phyloP scores from a whole-genome alignment of 2,113 vertebrate species.

The Mesembrinibis cayennensis region DNA sequence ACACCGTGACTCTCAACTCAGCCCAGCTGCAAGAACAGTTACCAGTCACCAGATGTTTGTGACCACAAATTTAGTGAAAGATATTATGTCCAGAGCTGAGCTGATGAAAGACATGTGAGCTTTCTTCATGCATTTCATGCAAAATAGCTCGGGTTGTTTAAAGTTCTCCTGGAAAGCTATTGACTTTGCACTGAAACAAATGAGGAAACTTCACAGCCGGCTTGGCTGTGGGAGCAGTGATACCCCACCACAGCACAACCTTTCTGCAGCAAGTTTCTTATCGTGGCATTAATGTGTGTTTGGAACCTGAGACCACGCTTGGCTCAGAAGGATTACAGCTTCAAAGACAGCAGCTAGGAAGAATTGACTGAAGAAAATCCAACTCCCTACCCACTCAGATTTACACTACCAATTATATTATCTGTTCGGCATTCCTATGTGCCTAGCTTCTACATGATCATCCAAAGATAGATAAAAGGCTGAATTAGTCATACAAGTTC shows the following conservation, averaged over 20 bases:
- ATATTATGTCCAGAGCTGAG: not conserved
- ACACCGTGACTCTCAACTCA: not conserved
- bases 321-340: constrained; percentile 19
- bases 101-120: not conserved
- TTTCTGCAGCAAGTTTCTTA: constrained; percentile 11
- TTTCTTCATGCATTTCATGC: not conserved
- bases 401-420: constrained; percentile 39
- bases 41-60: not conserved
- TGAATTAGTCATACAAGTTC: constrained; percentile 37
- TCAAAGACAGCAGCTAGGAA: constrained; percentile 49
- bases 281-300: not conserved
- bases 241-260: not conserved
- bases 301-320: not conserved
- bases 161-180: not conserved
- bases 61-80: not conserved
- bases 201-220: not conserved
- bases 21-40: not conserved
- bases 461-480: constrained; percentile 33
- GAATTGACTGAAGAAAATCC: constrained; percentile 56
- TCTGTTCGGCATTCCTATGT: not conserved
- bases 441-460: constrained; percentile 5
- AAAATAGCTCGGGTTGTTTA: not conserved
- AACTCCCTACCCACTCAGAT: constrained; percentile 33
- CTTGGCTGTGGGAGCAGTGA: not conserved
- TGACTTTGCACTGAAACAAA: not conserved